Evolutionary conservation across 2,113 vertebrate species (phyloP).

Genomic region (Sapajus apella): DNA sequence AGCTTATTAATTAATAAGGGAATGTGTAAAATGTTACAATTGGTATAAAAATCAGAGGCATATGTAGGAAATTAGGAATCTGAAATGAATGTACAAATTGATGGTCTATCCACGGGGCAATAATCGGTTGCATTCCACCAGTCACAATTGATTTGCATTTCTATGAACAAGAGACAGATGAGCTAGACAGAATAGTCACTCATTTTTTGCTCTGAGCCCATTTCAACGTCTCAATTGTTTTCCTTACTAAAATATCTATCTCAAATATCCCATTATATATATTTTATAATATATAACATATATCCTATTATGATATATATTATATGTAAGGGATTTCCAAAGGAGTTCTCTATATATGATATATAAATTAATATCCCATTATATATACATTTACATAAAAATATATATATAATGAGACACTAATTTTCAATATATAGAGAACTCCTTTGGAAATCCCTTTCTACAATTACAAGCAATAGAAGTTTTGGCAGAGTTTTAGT

Average conservation of each 20-base stretch:
- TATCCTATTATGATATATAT: too few relatives aligned
- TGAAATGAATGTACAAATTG: background rate
- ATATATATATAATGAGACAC: too few relatives aligned
- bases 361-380: too few relatives aligned
- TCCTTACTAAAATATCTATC: conserved; percentile 14
- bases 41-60: background rate
- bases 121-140: background rate
- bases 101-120: background rate
- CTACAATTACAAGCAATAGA: background rate
- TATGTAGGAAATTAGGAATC: background rate
- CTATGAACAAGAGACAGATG: background rate
- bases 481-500: background rate
- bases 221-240: background rate
- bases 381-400: too few relatives aligned
- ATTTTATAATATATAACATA: too few relatives aligned
- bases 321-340: too few relatives aligned
- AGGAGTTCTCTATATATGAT: too few relatives aligned
- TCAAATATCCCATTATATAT: conserved; percentile 62
- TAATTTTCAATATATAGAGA: background rate
- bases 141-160: background rate
- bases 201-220: background rate
- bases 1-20: background rate
- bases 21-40: background rate
- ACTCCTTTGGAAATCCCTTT: conserved; percentile 29
- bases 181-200: background rate